Conservation (phyloP, 30 jellyfish, hydroid and myxozoan genomes). For the Aurelia coerulea region DNA sequence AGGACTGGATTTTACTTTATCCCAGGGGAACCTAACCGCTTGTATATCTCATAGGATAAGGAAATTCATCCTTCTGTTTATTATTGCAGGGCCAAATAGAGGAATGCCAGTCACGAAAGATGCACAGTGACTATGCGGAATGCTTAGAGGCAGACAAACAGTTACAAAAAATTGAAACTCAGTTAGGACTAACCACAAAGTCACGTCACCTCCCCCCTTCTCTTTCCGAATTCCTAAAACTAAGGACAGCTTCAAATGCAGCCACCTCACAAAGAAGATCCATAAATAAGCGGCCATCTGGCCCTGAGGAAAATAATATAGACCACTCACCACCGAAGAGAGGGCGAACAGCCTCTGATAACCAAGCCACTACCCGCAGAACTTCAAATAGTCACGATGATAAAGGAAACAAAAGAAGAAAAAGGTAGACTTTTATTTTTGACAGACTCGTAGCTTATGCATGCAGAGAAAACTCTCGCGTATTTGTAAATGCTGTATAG, state of each 20-base stretch:
- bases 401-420: no score
- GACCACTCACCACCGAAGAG: background rate
- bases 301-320: background rate
- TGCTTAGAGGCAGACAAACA: constrained; percentile 65
- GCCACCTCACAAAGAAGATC: background rate
- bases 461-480: no score
- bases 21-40: no score
- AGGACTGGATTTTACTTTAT: no score
- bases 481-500: no score
- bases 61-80: background rate
- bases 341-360: constrained; percentile 3
- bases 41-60: no score
- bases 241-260: background rate
- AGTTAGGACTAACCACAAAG: constrained; percentile 34
- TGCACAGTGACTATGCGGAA: constrained; percentile 44
- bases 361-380: no score
- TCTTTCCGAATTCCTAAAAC: constrained; percentile 1
- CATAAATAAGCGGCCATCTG: constrained; percentile 3
- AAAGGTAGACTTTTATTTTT: no score
- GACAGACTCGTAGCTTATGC: no score
- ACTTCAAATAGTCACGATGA: no score
- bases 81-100: constrained; percentile 36
- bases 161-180: constrained; percentile 36
- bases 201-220: background rate
- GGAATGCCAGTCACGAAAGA: constrained; percentile 47